phyloP scores from a whole-genome alignment of 2,797 vertebrate species.

The Protonibea diacanthus region DNA sequence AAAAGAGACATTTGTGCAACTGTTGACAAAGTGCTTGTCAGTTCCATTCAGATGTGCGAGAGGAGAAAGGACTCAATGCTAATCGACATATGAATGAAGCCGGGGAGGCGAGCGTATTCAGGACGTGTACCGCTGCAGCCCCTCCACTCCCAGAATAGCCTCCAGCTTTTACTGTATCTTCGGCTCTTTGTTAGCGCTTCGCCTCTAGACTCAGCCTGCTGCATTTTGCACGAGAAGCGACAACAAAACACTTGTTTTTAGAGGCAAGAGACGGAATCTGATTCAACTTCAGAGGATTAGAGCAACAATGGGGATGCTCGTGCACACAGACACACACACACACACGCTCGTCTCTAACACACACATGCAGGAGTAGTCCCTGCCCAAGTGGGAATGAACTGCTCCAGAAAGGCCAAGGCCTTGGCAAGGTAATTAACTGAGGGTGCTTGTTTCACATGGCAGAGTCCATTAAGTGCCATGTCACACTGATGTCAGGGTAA shows the following conservation, averaged over 20 bases:
- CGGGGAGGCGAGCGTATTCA: conserved; percentile 68
- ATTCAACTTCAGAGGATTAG: conserved; percentile 81
- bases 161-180: conserved; percentile 71
- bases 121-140: conserved; percentile 58
- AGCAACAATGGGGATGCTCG: conserved; percentile 66
- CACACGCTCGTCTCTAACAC: not conserved
- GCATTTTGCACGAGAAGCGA: conserved; percentile 58
- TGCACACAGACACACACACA: conserved; percentile 26
- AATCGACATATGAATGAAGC: conserved; percentile 80
- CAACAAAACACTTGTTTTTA: conserved; percentile 81
- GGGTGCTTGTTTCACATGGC: conserved; percentile 86
- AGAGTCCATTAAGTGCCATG: conserved; percentile 86
- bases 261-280: conserved; percentile 71
- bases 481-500: conserved; percentile 82
- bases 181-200: conserved; percentile 67
- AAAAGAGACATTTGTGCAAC: conserved; percentile 59
- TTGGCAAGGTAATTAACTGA: conserved; percentile 85
- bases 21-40: conserved; percentile 69
- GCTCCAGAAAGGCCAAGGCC: conserved; percentile 83
- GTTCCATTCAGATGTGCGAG: conserved; percentile 61
- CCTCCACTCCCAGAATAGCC: conserved; percentile 78
- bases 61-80: conserved; percentile 63
- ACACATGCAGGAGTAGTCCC: conserved; percentile 48
- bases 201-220: conserved; percentile 66
- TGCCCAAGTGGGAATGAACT: conserved; percentile 78